A percentile compares a stretch with the other conserved stretches of the same genome.
phyloP scores from a whole-genome alignment of 2,113 vertebrate genomes.

The Dryoscopus gambensis region DNA sequence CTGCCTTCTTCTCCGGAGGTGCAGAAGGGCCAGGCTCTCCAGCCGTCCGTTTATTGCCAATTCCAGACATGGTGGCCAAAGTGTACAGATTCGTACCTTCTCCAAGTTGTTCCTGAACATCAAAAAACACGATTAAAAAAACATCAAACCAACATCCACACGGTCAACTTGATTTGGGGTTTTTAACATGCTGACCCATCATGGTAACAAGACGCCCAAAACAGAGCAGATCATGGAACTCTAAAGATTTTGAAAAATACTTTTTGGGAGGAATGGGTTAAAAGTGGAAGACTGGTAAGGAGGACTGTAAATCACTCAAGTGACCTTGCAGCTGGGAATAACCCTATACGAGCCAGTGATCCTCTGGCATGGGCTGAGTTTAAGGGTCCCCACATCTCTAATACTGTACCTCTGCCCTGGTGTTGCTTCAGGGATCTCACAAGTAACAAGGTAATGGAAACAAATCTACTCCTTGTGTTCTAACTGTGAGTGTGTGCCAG shows the following conservation, averaged over 20 bases:
- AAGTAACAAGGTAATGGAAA: background rate
- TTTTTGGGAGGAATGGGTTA: background rate
- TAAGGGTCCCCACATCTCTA: background rate
- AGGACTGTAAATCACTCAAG: background rate
- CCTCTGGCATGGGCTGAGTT: background rate
- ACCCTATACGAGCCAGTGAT: background rate
- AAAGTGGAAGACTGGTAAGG: background rate
- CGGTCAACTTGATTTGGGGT: background rate
- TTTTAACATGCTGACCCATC: background rate
- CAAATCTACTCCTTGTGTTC: background rate
- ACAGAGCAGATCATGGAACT: background rate
- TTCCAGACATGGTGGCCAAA: constrained; percentile 80
- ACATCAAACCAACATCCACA: rapidly evolving
- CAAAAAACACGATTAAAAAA: background rate
- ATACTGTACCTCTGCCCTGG: background rate
- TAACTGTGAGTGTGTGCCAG: background rate
- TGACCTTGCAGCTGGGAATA: background rate
- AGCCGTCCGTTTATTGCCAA: constrained; percentile 80
- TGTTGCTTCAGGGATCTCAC: background rate
- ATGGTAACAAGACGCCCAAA: background rate
- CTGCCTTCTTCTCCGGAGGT: constrained; percentile 85
- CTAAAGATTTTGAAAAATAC: background rate
- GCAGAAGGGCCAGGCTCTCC: constrained; percentile 78
- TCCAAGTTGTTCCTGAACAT: background rate
- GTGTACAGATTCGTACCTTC: background rate